Percentiles rank a stretch among this genome's conserved stretches.
Conservation (phyloP, 2,113 vertebrate species). For the Erythrocercus mccallii region DNA sequence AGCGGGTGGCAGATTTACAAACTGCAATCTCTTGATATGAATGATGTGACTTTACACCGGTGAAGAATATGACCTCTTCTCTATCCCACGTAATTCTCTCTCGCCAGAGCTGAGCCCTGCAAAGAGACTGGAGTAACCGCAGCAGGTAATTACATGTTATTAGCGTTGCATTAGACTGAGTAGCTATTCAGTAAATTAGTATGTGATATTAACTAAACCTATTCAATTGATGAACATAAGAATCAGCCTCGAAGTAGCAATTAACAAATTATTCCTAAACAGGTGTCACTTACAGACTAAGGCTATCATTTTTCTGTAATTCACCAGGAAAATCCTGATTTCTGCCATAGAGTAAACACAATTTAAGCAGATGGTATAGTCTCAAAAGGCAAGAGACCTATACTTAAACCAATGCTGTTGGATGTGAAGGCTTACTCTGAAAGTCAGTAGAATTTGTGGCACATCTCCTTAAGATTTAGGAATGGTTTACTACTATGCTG, state of each 20-base stretch:
- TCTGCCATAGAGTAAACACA: conserved; percentile 54
- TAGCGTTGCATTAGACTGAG: conserved; percentile 15
- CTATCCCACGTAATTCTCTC: not conserved
- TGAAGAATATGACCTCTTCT: not conserved
- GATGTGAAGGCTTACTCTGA: not conserved
- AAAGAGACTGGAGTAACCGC: not conserved
- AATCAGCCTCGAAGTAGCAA: conserved; percentile 64
- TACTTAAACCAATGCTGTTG: conserved; percentile 54
- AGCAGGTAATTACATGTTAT: conserved; percentile 42
- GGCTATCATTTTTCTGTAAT: conserved; percentile 63
- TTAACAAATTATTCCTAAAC: conserved; percentile 75
- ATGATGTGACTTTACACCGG: not conserved
- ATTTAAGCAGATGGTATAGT: conserved; percentile 45
- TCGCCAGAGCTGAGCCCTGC: not conserved
- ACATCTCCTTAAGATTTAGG: conserved; percentile 38
- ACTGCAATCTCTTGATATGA: not conserved
- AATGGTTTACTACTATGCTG: conserved; percentile 28
- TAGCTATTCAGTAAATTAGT: conserved; percentile 37
- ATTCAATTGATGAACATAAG: conserved; percentile 61
- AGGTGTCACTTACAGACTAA: conserved; percentile 58
- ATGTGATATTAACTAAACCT: conserved; percentile 62
- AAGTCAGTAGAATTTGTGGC: conserved; percentile 63
- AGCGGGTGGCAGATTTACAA: not conserved
- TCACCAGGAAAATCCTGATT: conserved; percentile 59
- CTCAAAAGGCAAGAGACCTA: conserved; percentile 32